Percentiles rank a stretch among this genome's conserved stretches.
Conservation (phyloP, 2,888 invertebrate species). For the Cephus pulcher region DNA sequence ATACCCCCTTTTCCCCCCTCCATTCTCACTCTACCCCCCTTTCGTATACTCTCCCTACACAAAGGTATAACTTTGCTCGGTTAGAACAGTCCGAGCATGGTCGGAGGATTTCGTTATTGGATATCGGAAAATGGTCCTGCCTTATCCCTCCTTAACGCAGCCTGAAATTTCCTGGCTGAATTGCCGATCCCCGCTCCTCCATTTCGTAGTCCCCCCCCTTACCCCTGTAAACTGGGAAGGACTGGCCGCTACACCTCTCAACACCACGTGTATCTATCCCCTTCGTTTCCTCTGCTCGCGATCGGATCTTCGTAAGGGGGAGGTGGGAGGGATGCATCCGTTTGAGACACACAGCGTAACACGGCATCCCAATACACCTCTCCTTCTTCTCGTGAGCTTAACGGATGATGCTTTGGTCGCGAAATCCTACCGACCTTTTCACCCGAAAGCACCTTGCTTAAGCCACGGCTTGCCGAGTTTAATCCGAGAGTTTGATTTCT, state of each 20-base stretch:
- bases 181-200: neutral
- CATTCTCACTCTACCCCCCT: neutral
- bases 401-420: neutral
- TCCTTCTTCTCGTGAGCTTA: neutral
- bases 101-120: slow-evolving; percentile 18
- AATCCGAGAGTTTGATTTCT: neutral
- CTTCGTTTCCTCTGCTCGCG: neutral
- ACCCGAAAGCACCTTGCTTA: neutral
- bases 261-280: neutral
- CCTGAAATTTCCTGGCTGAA: neutral
- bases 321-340: neutral
- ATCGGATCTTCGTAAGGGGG: no score
- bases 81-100: slow-evolving; percentile 7
- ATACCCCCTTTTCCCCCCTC: neutral
- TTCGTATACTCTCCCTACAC: neutral
- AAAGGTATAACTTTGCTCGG: slow-evolving; percentile 9
- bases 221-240: neutral
- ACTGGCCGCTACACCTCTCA: neutral
- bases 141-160: slow-evolving; percentile 1
- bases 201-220: no score
- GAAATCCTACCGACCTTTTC: neutral
- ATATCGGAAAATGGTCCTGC: slow-evolving; percentile 20
- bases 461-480: neutral
- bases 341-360: no score
- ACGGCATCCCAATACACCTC: neutral